Base-by-base conservation (phyloP, 2,888 invertebrate species). In the Hofmannophila pseudospretella region DNA sequence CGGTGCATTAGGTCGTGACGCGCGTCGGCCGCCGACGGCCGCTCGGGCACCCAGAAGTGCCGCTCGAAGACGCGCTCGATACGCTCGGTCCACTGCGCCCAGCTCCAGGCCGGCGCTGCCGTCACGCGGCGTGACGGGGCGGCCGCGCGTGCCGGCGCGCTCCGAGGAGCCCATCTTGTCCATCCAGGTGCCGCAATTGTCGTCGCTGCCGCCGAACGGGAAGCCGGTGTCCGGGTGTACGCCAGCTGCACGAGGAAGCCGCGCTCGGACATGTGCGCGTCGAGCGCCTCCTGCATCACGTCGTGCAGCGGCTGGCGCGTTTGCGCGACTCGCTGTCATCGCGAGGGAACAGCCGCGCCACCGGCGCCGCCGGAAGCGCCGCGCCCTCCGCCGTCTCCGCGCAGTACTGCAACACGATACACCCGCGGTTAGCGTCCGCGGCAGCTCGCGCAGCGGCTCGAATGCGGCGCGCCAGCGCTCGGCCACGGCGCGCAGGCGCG, bases 161-260 rank as follows among this genome's bases (percentile, higher is more conserved):
- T 94, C 94, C 8, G 96, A 97, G 14, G 97, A 97, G 19, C 99
- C 99, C 99, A 99, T 99, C 89, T 99, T 99, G 80, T 99, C 99
- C 99, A 99, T 99, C 99, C 99, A 99, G 0, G 99, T 99, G 44
- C 99, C 99, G 78, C 98, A 98, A 81, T 99, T 99, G 69, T 91
- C 91, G 44, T 92, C 93, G 85, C 98, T 99, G 22, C 99, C 99
- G 41, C 99, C 99, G 80, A 93, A 96, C 13, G 98, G 94, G 79
- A 96, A 96, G 30, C 94, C 99, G 25, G 97, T 98, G 39, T 94
- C 93, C 46, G 95, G 94, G 78, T 96, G 91, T 26, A 99, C 90
- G 29, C 97, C 97, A 96, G 94, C 75, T 94, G 93, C 68, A 95
- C 94, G 78, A 96, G 95, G 82, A 99, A 99, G 1, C 98, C 98